Percentiles rank a stretch among this genome's conserved stretches.
Conservation (phyloP, 2,888 invertebrate species). For the Orchestes rusci region DNA sequence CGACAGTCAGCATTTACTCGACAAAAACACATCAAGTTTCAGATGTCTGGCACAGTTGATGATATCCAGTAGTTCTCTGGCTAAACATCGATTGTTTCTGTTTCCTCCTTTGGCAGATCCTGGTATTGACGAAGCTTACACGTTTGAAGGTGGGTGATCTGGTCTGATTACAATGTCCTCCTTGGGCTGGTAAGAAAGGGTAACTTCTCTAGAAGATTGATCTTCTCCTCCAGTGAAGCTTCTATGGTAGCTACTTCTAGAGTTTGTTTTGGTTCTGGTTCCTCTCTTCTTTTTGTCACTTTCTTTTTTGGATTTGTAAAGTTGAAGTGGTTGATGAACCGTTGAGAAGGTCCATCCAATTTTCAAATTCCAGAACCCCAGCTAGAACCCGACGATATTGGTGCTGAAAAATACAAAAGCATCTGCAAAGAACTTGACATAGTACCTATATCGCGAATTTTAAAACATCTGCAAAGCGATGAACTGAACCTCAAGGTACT, state of each 20-base stretch:
- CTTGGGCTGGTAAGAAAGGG: too few relatives aligned
- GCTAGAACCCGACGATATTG: slow-evolving; percentile 34
- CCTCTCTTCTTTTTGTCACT: too few relatives aligned
- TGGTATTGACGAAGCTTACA: slow-evolving; percentile 40
- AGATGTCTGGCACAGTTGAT: slow-evolving; percentile 39
- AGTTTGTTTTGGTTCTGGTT: too few relatives aligned
- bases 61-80: slow-evolving; percentile 45
- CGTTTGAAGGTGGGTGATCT: slow-evolving; percentile 34
- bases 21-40: slow-evolving; percentile 39
- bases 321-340: too few relatives aligned
- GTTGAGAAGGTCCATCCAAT: too few relatives aligned
- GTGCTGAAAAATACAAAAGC: slow-evolving; percentile 38
- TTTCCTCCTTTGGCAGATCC: slow-evolving; percentile 42
- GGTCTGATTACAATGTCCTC: too few relatives aligned
- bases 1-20: slow-evolving; percentile 26
- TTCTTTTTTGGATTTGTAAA: too few relatives aligned
- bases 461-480: slow-evolving; percentile 33
- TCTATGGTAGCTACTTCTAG: too few relatives aligned
- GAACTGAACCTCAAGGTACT: slow-evolving; percentile 38
- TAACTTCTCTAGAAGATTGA: too few relatives aligned
- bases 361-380: slow-evolving; percentile 31
- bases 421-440: slow-evolving; percentile 40
- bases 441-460: slow-evolving; percentile 38
- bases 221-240: too few relatives aligned
- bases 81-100: slow-evolving; percentile 45